phyloP scores from a whole-genome alignment of 2,797 vertebrate genomes.

The Hipposideros larvatus region DNA sequence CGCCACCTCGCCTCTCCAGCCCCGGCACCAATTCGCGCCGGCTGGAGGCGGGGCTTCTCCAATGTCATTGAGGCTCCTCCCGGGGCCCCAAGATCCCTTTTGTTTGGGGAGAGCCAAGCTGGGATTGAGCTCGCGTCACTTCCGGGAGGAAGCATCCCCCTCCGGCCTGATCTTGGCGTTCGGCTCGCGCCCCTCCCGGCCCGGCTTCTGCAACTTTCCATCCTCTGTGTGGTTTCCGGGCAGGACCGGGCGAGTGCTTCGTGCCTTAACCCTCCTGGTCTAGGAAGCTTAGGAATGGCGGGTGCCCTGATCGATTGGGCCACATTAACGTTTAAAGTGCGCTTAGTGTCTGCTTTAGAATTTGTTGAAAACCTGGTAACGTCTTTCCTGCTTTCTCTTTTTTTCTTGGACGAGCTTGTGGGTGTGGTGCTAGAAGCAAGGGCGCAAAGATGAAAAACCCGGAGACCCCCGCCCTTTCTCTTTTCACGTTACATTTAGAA shows the following conservation, averaged over 20 bases:
- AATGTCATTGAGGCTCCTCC: constrained; percentile 70
- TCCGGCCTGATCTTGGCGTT: rapidly evolving
- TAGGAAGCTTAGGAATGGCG: background rate
- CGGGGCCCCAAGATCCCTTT: constrained; percentile 86
- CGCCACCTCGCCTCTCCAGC: background rate
- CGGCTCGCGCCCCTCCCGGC: background rate
- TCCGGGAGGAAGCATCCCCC: constrained; percentile 78
- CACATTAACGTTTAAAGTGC: background rate
- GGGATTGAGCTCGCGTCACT: constrained; percentile 87
- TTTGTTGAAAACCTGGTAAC: constrained; percentile 38
- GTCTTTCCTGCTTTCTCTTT: background rate
- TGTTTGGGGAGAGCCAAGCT: constrained; percentile 85
- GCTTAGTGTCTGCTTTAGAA: constrained; percentile 24
- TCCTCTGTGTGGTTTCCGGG: background rate
- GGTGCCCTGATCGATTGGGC: background rate
- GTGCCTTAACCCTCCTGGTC: background rate
- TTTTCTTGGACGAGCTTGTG: background rate
- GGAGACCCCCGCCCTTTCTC: background rate
- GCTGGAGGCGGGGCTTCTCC: constrained; percentile 68
- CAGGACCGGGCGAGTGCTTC: background rate
- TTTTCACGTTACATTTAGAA: background rate
- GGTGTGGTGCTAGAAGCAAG: background rate
- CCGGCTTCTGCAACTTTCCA: background rate
- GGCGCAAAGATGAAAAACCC: background rate
- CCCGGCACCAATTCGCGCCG: constrained; percentile 60